Evolutionary conservation across 2,888 invertebrate genomes (phyloP).

Genomic region (Lycocerus yunnanus): DNA sequence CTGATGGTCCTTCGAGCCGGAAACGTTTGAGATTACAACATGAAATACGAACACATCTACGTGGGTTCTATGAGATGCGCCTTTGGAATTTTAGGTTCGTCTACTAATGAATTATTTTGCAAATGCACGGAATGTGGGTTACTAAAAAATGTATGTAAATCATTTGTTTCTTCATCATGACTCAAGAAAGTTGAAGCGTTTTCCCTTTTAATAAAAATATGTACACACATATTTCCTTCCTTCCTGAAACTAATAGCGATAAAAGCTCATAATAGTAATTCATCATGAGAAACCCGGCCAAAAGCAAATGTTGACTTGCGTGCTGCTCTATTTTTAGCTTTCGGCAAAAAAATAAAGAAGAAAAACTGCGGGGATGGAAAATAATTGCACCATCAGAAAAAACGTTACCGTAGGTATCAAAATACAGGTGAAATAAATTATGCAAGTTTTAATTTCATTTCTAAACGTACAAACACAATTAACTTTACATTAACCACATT

Average conservation of each 20-base stretch:
- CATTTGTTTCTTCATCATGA: not conserved
- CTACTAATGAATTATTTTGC: not conserved
- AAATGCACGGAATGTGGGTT: not conserved
- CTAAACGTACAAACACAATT: constrained; percentile 23
- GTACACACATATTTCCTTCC: too few species aligned
- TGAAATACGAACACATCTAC: constrained; percentile 23
- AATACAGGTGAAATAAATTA: not conserved
- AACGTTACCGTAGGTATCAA: too few species aligned
- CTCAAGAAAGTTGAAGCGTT: not conserved
- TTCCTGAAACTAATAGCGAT: not conserved
- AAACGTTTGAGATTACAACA: constrained; percentile 31
- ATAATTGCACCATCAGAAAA: too few species aligned
- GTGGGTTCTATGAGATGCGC: constrained; percentile 18
- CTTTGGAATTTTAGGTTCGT: constrained; percentile 7
- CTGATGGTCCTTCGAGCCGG: constrained; percentile 34
- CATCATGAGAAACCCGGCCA: not conserved
- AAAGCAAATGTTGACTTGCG: not conserved
- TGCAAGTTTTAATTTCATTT: constrained; percentile 14
- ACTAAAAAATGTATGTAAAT: not conserved
- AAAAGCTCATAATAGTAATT: not conserved
- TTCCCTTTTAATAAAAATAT: not conserved
- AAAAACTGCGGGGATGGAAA: too few species aligned
- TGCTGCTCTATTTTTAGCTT: not conserved
- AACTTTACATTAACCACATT: constrained; percentile 22
- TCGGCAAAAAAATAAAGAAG: too few species aligned